Evolutionary conservation across 2,113 vertebrate species (phyloP).

Genomic region (Uropsilus gracilis): DNA sequence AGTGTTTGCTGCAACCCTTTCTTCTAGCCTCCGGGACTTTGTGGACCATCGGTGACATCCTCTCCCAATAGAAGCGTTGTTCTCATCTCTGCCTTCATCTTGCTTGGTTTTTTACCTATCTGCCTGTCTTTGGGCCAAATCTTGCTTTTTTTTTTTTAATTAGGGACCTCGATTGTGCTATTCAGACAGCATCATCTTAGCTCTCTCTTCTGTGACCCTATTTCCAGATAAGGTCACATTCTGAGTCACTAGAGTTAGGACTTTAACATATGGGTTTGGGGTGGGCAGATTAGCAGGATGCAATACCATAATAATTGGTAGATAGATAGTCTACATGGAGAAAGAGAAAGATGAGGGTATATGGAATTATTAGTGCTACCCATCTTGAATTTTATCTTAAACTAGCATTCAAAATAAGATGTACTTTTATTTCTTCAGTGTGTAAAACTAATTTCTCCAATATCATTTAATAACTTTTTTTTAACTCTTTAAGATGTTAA

Average conservation of each 20-base stretch:
- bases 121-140: neutral
- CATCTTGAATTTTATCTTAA: neutral
- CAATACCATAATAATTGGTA: neutral
- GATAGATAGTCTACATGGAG: neutral
- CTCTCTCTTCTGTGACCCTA: neutral
- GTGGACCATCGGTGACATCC: fast-evolving
- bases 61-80: neutral
- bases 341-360: neutral
- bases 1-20: too few relatives aligned
- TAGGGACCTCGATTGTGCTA: neutral
- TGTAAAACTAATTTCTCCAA: neutral
- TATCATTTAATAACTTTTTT: neutral
- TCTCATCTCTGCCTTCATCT: neutral
- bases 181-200: neutral
- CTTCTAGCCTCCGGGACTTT: neutral
- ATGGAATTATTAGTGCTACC: neutral
- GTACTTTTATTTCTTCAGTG: neutral
- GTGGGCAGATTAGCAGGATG: neutral
- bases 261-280: neutral
- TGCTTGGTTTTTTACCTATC: neutral
- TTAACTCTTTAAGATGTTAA: neutral
- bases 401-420: neutral
- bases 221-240: neutral
- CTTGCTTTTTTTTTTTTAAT: neutral
- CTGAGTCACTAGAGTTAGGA: neutral